Evolutionary conservation across 1,140 invertebrate species (phyloP).

Genomic region (Ips nitidus): DNA sequence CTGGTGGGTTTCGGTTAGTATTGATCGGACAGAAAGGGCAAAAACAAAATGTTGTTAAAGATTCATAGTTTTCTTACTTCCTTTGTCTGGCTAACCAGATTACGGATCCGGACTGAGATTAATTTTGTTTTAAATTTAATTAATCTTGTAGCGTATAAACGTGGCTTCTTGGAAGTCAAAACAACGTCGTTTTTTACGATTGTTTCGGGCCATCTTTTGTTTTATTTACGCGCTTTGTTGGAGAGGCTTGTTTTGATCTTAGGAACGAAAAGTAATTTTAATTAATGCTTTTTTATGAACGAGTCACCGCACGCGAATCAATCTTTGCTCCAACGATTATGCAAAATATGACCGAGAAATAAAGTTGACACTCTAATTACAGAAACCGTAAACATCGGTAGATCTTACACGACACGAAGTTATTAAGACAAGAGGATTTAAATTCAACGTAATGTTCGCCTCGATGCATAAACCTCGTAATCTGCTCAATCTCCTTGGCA

Average conservation of each 20-base stretch:
- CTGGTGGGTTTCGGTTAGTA: slow-evolving; percentile 1
- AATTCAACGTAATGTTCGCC: background rate
- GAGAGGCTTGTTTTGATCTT: slow-evolving; percentile 4
- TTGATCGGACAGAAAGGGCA: slow-evolving; percentile 15
- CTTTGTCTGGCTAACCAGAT: slow-evolving; percentile 29
- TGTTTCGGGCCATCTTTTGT: background rate
- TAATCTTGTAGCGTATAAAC: slow-evolving; percentile 30
- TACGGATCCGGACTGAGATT: slow-evolving; percentile 28
- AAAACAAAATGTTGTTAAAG: slow-evolving; percentile 29
- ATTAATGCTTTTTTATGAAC: no score
- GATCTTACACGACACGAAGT: no score
- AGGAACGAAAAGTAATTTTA: background rate
- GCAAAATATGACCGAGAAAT: no score
- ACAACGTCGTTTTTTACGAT: slow-evolving; percentile 31
- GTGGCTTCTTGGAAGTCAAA: slow-evolving; percentile 27
- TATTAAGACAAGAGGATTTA: background rate
- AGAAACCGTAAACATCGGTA: no score
- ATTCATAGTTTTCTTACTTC: slow-evolving; percentile 33
- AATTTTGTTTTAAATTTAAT: slow-evolving; percentile 37
- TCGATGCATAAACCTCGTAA: no score
- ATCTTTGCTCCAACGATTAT: no score
- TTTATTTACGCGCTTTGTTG: background rate
- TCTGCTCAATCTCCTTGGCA: no score
- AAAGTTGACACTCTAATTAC: no score
- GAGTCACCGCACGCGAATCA: no score